Evolutionary conservation across 2,113 vertebrate genomes (phyloP), one percentile per base, ranked within the genome.

Genomic region (Lamprotornis superbus): DNA sequence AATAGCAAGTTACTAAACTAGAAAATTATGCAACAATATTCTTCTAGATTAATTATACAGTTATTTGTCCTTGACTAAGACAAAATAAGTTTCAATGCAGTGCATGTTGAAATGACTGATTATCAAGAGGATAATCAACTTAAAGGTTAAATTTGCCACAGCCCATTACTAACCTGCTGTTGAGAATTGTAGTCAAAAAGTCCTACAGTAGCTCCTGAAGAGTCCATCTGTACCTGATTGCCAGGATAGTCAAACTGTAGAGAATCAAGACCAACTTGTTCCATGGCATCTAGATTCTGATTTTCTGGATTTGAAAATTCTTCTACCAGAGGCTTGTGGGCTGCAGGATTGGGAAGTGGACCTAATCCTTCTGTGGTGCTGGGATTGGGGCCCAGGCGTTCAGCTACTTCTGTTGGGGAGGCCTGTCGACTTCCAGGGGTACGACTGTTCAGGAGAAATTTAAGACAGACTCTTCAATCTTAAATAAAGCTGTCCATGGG

Each of bases 101-200:
- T 68, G 27, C 19, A 86, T 33, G 13, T 27, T 91, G 76, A 80
- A 93, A 47, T 24, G 17, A 35, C 18, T 53, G 22, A 44, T 76
- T 40, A 78, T 23, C 22, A 30, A 63, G 24, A 92, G 10, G 18
- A 55, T 22, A 67, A 81, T 4, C 16, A 25, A 76, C 23, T 49
- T 49, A 49, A 71, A 69, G n/a, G 31, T 93, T 30, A 19, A n/a
- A 16, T 49, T 4, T 31, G 12, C 4, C 21, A 64, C 5, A 15
- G 40, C 12, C 15, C 30, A 80, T n/a, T 46, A 98, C 98, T 95
- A 88, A 99, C 99, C 99, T 99, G 99, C 97, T 99, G 99, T 96
- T 99, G 99, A 84, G 99, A 98, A 98, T 70, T 99, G 98, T 99
- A 99, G 98, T 99, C 99, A 96, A 99, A 99, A 95, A 99, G 98